These are phyloP conservation scores for Aplodontia rufa DNA, from an alignment of 2,113 vertebrate species.

Conservation along the genomic window DNA sequence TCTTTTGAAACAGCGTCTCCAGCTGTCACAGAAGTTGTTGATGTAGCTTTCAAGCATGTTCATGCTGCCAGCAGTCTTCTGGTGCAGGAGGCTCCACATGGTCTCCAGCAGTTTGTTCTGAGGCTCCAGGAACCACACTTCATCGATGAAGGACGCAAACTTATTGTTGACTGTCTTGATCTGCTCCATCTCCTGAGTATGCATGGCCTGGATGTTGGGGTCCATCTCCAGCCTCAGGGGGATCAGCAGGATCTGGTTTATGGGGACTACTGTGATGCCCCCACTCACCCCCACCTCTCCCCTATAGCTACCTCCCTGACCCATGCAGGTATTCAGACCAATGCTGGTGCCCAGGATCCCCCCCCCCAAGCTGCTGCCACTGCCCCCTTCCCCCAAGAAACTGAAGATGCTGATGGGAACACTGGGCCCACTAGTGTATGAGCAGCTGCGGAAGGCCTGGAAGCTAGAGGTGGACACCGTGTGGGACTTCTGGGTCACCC, in stretches of 20 bases:
- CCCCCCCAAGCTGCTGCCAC: constrained; percentile 1
- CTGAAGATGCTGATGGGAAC: constrained; percentile 69
- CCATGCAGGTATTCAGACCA: no score
- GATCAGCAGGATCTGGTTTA: constrained; percentile 91
- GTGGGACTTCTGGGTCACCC: background rate
- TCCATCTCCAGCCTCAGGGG: constrained; percentile 91
- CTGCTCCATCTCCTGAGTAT: constrained; percentile 83
- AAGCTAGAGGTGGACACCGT: background rate
- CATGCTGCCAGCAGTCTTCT: no score
- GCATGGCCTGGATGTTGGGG: constrained; percentile 80
- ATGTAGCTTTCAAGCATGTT: no score
- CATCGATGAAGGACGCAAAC: constrained; percentile 84
- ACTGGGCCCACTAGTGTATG: no score
- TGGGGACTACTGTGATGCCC: constrained; percentile 77
- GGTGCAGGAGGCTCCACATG: no score
- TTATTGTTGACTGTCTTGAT: constrained; percentile 85
- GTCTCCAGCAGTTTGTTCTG: no score
- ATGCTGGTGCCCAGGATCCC: background rate
- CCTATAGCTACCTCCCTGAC: no score
- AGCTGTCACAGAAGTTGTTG: no score
- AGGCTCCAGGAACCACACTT: constrained; percentile 74
- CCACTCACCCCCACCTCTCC: background rate
- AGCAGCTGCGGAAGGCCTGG: constrained; percentile 81
- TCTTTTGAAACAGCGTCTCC: no score
- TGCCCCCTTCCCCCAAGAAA: constrained; percentile 53